phyloP scores from a whole-genome alignment of 1,140 invertebrate species.

The Brachionus sp. region DNA sequence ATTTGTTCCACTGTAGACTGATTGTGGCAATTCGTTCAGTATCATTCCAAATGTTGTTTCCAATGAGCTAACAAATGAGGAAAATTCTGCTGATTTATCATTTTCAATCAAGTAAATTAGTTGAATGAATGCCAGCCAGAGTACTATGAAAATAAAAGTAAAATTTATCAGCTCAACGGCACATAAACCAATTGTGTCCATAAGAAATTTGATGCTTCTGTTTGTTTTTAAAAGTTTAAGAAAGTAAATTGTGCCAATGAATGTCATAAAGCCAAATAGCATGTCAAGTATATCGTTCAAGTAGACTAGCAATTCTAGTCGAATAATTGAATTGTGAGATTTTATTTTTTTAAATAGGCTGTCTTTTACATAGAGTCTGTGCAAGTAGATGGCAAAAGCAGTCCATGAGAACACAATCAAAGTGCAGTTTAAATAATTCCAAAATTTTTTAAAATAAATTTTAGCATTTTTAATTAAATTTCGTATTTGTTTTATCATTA shows the following conservation, averaged over 20 bases:
- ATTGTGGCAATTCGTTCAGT: not conserved
- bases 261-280: conserved; percentile 61
- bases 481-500: conserved; percentile 58
- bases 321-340: conserved; percentile 61
- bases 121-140: not conserved
- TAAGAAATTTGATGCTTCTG: not conserved
- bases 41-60: conserved; percentile 19
- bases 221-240: conserved; percentile 63
- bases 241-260: conserved; percentile 62
- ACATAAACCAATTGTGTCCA: not conserved
- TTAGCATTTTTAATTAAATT: conserved; percentile 50
- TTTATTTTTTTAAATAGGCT: conserved; percentile 57
- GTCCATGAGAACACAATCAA: conserved; percentile 58
- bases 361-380: conserved; percentile 54
- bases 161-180: not conserved
- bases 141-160: not conserved
- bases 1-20: not conserved
- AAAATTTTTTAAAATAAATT: conserved; percentile 57
- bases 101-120: not conserved
- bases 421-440: conserved; percentile 59
- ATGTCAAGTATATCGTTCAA: conserved; percentile 61
- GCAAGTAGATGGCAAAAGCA: conserved; percentile 58
- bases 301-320: conserved; percentile 60
- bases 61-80: not conserved
- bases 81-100: not conserved